phyloP scores from a whole-genome alignment of 2,888 invertebrate genomes.

The Abrostola triplasia region DNA sequence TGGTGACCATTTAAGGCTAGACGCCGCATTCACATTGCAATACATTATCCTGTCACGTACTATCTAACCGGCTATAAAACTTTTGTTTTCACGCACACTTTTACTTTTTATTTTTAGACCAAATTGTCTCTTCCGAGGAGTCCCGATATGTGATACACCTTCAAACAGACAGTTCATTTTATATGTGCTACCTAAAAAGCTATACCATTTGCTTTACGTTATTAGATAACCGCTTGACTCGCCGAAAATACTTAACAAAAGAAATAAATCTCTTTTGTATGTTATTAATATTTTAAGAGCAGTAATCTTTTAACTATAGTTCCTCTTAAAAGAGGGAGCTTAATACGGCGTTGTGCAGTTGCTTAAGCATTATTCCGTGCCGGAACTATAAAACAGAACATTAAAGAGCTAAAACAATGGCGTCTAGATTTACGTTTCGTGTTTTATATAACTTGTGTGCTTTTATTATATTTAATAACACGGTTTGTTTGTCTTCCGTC shows the following conservation, averaged over 20 bases:
- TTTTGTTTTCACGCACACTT: slow-evolving; percentile 64
- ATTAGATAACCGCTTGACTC: slow-evolving; percentile 65
- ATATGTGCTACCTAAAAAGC: slow-evolving; percentile 57
- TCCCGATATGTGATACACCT: slow-evolving; percentile 72
- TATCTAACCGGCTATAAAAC: slow-evolving; percentile 51
- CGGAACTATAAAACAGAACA: slow-evolving; percentile 41
- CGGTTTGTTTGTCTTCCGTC: slow-evolving; percentile 64
- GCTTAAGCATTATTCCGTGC: slow-evolving; percentile 23
- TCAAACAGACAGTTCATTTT: slow-evolving; percentile 62
- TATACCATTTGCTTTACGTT: slow-evolving; percentile 64
- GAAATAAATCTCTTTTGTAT: slow-evolving; percentile 40
- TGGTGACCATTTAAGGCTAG: slow-evolving; percentile 67
- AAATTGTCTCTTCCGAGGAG: slow-evolving; percentile 54
- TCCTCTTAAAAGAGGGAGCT: slow-evolving; percentile 30
- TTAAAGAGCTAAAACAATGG: slow-evolving; percentile 54
- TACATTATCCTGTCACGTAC: slow-evolving; percentile 69
- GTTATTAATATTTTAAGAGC: not conserved
- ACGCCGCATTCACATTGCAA: slow-evolving; percentile 61
- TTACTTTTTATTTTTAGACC: slow-evolving; percentile 62
- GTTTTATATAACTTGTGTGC: slow-evolving; percentile 60
- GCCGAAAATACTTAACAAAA: slow-evolving; percentile 46
- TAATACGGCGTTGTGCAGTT: slow-evolving; percentile 10
- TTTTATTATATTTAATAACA: slow-evolving; percentile 64
- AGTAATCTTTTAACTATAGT: not conserved
- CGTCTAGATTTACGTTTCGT: slow-evolving; percentile 52